phyloP scores from a whole-genome alignment of 2,797 vertebrate species.

The Acropternis orthonyx region DNA sequence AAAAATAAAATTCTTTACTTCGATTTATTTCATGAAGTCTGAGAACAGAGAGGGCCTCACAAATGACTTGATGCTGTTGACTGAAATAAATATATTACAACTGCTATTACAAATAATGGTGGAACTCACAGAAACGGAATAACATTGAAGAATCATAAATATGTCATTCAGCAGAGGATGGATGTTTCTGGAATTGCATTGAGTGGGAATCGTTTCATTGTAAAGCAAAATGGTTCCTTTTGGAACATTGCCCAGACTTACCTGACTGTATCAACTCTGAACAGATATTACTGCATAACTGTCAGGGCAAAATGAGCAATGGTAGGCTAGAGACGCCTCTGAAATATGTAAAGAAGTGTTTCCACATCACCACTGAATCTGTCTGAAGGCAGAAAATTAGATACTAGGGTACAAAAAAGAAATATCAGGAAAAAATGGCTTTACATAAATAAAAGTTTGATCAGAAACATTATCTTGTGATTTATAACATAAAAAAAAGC shows the following conservation, averaged over 20 bases:
- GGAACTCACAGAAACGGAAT: background rate
- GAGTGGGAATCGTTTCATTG: background rate
- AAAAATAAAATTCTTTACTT: background rate
- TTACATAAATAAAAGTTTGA: background rate
- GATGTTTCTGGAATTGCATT: background rate
- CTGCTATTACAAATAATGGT: background rate
- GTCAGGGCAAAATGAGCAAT: background rate
- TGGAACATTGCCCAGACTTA: background rate
- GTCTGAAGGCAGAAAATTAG: background rate
- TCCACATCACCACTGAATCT: background rate
- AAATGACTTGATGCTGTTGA: background rate
- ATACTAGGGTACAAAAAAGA: background rate
- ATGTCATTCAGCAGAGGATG: background rate
- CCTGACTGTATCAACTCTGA: background rate
- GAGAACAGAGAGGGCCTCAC: background rate
- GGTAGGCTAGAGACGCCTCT: background rate
- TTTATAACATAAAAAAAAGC: background rate
- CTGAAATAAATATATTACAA: background rate
- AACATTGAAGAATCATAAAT: background rate
- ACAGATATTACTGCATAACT: background rate
- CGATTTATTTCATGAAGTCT: background rate
- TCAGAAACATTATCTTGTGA: background rate
- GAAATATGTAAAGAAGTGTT: background rate
- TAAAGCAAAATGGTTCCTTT: slow-evolving; percentile 3
- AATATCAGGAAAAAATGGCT: background rate